These are phyloP conservation scores for Drosophila rufa DNA, from an alignment of 1,140 invertebrate genomes.

Conservation along the genomic window DNA sequence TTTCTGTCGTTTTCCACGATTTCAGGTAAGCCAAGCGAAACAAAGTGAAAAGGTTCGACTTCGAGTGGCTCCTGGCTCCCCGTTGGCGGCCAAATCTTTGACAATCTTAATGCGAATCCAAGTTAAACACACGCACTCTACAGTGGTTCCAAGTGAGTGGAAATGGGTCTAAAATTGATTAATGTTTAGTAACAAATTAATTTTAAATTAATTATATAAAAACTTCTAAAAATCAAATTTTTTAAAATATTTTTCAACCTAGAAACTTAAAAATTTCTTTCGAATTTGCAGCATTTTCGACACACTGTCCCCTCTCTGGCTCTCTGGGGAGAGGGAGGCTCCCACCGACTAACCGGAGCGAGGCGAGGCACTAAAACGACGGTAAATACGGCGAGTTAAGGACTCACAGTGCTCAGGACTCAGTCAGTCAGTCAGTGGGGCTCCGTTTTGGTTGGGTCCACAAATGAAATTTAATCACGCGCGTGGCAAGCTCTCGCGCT, in stretches of 20 bases:
- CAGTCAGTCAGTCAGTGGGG: constrained; percentile 38
- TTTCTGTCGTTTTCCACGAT: constrained; percentile 13
- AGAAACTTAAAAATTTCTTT: too few relatives aligned
- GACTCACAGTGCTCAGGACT: constrained; percentile 30
- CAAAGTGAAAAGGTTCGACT: constrained; percentile 41
- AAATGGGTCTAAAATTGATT: too few relatives aligned
- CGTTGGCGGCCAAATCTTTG: constrained; percentile 66
- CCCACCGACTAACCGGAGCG: constrained; percentile 43
- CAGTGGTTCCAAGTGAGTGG: background rate
- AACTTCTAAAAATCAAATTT: too few relatives aligned
- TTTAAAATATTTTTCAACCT: too few relatives aligned
- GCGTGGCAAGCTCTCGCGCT: constrained; percentile 53
- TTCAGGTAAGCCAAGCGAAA: constrained; percentile 42
- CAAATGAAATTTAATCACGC: constrained; percentile 83
- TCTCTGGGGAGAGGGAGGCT: constrained; percentile 2
- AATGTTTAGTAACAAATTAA: too few relatives aligned
- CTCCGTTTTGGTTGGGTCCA: constrained; percentile 59
- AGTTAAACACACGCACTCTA: constrained; percentile 50
- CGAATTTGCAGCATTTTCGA: background rate
- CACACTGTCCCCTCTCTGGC: background rate
- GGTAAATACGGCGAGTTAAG: constrained; percentile 59
- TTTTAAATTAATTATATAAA: background rate
- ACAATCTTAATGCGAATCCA: constrained; percentile 75
- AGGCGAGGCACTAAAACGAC: constrained; percentile 64
- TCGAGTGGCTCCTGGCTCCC: constrained; percentile 52